These are phyloP conservation scores for Parapristionchus giblindavisi DNA, from an alignment of 2,888 invertebrate species.

Conservation along the genomic window DNA sequence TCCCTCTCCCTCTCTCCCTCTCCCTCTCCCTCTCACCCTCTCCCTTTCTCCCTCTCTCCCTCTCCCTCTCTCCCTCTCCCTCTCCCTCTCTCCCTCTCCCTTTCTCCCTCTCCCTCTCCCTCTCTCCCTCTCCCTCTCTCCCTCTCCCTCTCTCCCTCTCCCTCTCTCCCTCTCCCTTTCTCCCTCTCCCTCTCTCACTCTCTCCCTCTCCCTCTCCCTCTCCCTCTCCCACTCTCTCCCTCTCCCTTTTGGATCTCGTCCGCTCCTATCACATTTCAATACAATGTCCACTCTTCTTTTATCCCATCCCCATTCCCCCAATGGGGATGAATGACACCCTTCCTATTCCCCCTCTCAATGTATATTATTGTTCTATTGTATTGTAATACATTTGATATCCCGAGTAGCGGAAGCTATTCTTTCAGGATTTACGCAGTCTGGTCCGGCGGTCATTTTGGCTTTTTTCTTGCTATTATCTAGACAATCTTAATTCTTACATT, in stretches of 20 bases:
- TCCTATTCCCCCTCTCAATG: too few relatives aligned
- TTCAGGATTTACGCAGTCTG: too few relatives aligned
- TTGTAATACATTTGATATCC: too few relatives aligned
- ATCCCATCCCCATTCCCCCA: too few relatives aligned
- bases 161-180: not conserved
- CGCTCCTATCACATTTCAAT: not conserved
- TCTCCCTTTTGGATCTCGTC: not conserved
- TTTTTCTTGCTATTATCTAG: too few relatives aligned
- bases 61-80: conserved; percentile 12
- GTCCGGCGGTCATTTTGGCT: too few relatives aligned
- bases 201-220: conserved; percentile 8
- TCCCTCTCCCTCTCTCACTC: not conserved
- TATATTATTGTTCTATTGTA: too few relatives aligned
- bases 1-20: not conserved
- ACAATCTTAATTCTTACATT: too few relatives aligned
- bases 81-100: conserved; percentile 2
- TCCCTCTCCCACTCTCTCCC: not conserved
- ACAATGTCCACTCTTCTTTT: not conserved
- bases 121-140: conserved; percentile 24
- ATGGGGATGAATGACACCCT: too few relatives aligned
- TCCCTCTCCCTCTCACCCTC: not conserved
- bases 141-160: conserved; percentile 10
- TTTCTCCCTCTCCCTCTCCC: not conserved
- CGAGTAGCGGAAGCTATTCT: too few relatives aligned
- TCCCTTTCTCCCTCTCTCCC: conserved; percentile 10